Percentiles rank a stretch among this genome's conserved stretches.
phyloP scores from a whole-genome alignment of 2,888 invertebrate genomes.

The Ochlodes sylvanus region DNA sequence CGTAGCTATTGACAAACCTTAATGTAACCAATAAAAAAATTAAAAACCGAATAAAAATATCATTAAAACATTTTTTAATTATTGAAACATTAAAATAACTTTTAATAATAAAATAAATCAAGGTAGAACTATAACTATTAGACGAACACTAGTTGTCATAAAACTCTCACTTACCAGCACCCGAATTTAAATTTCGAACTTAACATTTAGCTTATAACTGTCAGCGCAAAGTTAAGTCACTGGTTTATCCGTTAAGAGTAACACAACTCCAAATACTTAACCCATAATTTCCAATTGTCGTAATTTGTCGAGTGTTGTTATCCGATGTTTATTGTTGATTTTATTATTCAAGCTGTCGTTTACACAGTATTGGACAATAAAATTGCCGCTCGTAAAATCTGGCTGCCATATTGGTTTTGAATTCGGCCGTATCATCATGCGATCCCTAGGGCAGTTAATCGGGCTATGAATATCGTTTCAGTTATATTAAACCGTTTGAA shows the following conservation, averaged over 20 bases:
- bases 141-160: no score
- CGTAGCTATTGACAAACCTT: no score
- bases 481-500: conserved; percentile 23
- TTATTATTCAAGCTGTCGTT: conserved; percentile 59
- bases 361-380: conserved; percentile 59
- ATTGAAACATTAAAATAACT: no score
- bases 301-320: conserved; percentile 59
- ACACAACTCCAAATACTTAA: conserved; percentile 38
- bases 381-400: conserved; percentile 56
- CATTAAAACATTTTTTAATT: no score
- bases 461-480: conserved; percentile 21
- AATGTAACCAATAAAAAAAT: no score
- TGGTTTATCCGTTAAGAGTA: background rate
- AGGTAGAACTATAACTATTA: no score
- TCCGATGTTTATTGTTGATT: conserved; percentile 65
- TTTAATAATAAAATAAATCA: no score
- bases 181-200: no score
- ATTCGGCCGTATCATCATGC: conserved; percentile 36
- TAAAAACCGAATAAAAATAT: no score
- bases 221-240: background rate
- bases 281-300: conserved; percentile 54
- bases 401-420: conserved; percentile 48
- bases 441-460: conserved; percentile 42
- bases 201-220: no score
- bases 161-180: no score